Conservation (phyloP, 2,113 vertebrate species). For the Cyphomyrus discorhynchus region DNA sequence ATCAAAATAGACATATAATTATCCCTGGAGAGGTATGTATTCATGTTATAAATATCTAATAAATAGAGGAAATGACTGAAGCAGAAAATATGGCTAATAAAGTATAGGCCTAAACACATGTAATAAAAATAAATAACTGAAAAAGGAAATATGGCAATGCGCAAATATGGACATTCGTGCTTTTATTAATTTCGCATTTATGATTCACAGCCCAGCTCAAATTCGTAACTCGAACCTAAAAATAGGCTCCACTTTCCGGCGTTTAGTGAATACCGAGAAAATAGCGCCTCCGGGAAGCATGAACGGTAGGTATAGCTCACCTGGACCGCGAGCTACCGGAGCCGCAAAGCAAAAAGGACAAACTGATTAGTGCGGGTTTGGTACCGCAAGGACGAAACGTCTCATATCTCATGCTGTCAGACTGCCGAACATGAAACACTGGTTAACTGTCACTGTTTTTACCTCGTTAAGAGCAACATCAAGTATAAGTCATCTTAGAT, state of each 20-base stretch:
- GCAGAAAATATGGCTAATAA: neutral
- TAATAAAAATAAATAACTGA: neutral
- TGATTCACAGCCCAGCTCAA: neutral
- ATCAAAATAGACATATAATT: neutral
- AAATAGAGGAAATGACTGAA: neutral
- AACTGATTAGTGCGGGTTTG: neutral
- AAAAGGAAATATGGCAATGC: neutral
- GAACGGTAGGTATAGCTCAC: neutral
- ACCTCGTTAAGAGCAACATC: neutral
- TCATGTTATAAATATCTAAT: neutral
- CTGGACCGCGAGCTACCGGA: neutral
- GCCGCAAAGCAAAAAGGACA: neutral
- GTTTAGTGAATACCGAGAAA: neutral
- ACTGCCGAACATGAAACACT: neutral
- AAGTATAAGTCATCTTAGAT: neutral
- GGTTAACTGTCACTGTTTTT: neutral
- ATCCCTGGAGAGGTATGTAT: neutral
- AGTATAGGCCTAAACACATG: neutral
- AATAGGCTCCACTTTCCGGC: neutral
- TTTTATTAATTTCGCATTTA: neutral
- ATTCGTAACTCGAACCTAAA: neutral
- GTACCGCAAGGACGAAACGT: neutral
- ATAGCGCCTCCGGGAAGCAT: neutral
- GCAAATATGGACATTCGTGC: neutral
- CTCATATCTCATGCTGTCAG: neutral